These are phyloP conservation scores for Drosophila formosana DNA, from an alignment of 2,888 invertebrate genomes.

Conservation along the genomic window DNA sequence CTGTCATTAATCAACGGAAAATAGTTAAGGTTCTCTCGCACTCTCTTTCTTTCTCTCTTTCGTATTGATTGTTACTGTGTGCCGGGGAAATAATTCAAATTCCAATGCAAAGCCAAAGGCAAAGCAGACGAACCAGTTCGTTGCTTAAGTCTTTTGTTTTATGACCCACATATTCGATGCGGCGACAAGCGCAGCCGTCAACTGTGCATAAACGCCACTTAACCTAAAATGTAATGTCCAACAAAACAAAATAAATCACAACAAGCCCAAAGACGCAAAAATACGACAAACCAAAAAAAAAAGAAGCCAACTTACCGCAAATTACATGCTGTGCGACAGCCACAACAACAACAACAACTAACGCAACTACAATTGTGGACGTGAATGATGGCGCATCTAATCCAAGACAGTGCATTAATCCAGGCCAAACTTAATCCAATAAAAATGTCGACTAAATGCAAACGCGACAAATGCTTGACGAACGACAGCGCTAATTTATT, in stretches of 20 bases:
- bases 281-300: conserved; percentile 24
- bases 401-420: conserved; percentile 56
- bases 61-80: conserved; percentile 22
- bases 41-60: conserved; percentile 12
- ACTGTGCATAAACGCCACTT: conserved; percentile 68
- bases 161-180: conserved; percentile 56
- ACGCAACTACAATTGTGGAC: conserved; percentile 30
- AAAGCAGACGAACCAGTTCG: conserved; percentile 62
- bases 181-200: conserved; percentile 54
- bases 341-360: conserved; percentile 20
- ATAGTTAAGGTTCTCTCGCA: conserved; percentile 51
- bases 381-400: conserved; percentile 71
- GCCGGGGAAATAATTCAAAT: conserved; percentile 61
- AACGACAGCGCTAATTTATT: conserved; percentile 74
- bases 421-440: conserved; percentile 77
- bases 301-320: conserved; percentile 59
- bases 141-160: conserved; percentile 73
- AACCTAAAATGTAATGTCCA: conserved; percentile 69
- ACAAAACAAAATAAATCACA: conserved; percentile 69
- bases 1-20: conserved; percentile 72
- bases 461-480: conserved; percentile 76
- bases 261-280: conserved; percentile 37
- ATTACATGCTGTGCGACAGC: conserved; percentile 68
- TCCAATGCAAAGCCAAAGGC: conserved; percentile 51
- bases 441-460: conserved; percentile 77